phyloP scores from a whole-genome alignment of 2,797 vertebrate genomes.

The Chaunax sp. region DNA sequence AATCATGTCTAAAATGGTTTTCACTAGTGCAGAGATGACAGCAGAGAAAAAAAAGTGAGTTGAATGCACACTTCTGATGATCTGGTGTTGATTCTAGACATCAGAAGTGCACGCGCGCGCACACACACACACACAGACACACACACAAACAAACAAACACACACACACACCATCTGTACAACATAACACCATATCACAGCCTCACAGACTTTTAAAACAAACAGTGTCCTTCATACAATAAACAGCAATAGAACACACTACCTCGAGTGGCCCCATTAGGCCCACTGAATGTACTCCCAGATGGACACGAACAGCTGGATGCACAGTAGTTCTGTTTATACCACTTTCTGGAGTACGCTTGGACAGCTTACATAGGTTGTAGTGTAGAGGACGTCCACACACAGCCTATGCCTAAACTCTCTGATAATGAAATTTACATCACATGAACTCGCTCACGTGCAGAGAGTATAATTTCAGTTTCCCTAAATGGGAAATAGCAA shows the following conservation, averaged over 20 bases:
- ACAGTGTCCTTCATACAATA: conserved; percentile 60
- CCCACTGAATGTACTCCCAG: conserved; percentile 44
- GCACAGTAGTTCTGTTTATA: too few relatives aligned
- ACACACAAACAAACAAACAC: too few relatives aligned
- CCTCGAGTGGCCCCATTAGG: conserved; percentile 45
- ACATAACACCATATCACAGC: conserved; percentile 35
- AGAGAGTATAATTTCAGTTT: too few relatives aligned
- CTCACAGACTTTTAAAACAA: conserved; percentile 52
- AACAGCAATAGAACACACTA: conserved; percentile 60
- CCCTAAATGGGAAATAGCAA: conserved; percentile 26
- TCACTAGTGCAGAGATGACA: conserved; percentile 83
- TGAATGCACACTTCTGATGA: conserved; percentile 48
- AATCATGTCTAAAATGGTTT: conserved; percentile 79
- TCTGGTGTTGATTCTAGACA: conserved; percentile 55
- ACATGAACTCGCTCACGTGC: too few relatives aligned
- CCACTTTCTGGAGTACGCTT: too few relatives aligned
- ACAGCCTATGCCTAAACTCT: too few relatives aligned
- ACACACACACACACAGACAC: conserved; percentile 25
- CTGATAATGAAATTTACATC: too few relatives aligned
- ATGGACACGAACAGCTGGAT: too few relatives aligned
- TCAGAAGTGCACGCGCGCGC: conserved; percentile 44
- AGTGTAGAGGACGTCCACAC: too few relatives aligned
- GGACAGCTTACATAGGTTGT: too few relatives aligned
- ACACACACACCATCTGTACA: conserved; percentile 54
- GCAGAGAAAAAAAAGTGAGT: conserved; percentile 60